Base-by-base conservation (phyloP, 64 coral and sea anemone genomes). In the Platygyra sinensis region DNA sequence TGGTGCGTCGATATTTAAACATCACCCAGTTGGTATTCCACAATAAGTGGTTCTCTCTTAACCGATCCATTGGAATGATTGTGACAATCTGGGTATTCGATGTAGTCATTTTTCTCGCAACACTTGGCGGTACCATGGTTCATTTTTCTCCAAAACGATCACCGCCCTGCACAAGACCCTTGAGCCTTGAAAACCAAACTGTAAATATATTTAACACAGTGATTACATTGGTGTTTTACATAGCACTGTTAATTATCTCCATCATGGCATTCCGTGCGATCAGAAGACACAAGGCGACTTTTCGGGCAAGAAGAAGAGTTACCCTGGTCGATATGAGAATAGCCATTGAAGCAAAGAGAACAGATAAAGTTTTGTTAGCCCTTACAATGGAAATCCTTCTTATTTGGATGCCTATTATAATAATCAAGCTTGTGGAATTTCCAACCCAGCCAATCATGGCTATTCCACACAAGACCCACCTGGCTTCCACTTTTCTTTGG, bases 41-140 rank as follows among this genome's bases (percentile, higher is more conserved):
- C 79, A 81, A 81, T 25, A 81, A 63, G 59, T 81, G 79, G 79
- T 81, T 81, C 33, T 62, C 79, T 0, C 28, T 39, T 1, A 36
- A 80, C 14, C 54, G 78, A 16, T 31, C 78, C 14, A 62, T 62
- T 80, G 78, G 11, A 12, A 80, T 80, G 78, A 80, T 80, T 28
- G 20, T 80, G 78, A 13, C 15, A 8, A 81, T 62, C 25, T 81
- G 79, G 79, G n/a, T 33, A 13, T 8, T 62, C 22, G 79, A 62
- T 6, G 62, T 62, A 60, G 19, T 32, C 2, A 62, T 81, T 16
- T 81, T 6, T 60, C 19, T 29, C 22, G 30, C 36, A 81, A 59
- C 29, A 63, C 1, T 19, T 25, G 57, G 79, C 10, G 19, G 16
- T 27, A 36, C 27, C 1, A 38, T 13, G 60, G 62, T 22, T 81